Evolutionary conservation across 2,888 invertebrate species (phyloP).

Genomic region (Psylliodes chrysocephalus): DNA sequence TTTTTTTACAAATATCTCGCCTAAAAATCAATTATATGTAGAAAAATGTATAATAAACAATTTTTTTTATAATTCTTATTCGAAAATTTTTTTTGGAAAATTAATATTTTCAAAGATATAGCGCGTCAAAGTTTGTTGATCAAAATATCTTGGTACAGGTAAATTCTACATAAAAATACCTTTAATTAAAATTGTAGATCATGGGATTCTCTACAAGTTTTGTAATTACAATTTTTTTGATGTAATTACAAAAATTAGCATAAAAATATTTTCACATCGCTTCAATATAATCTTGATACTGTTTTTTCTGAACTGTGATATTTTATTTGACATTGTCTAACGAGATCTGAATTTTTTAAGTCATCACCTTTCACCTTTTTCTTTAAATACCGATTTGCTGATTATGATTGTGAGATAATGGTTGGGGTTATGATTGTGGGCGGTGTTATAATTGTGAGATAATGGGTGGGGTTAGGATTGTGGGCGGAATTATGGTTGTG

Average conservation of each 20-base stretch:
- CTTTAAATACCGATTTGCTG: background rate
- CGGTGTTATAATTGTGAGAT: background rate
- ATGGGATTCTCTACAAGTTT: too few species aligned
- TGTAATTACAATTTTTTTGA: too few species aligned
- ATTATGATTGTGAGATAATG: background rate
- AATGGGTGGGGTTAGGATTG: too few species aligned
- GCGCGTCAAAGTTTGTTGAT: too few species aligned
- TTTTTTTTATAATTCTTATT: background rate
- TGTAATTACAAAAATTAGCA: conserved; percentile 4
- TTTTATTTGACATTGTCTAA: conserved; percentile 23
- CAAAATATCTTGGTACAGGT: too few species aligned
- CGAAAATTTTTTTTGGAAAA: background rate
- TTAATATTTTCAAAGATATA: too few species aligned
- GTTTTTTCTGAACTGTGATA: conserved; percentile 31
- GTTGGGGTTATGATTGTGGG: background rate
- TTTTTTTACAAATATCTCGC: too few species aligned
- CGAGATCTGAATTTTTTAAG: conserved; percentile 25
- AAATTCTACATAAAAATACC: too few species aligned
- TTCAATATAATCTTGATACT: conserved; percentile 27
- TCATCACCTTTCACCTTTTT: background rate
- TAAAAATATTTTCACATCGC: conserved; percentile 19
- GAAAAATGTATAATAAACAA: too few species aligned
- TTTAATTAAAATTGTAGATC: too few species aligned
- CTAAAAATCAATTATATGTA: too few species aligned
- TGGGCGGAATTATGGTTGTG: too few species aligned